Percentiles rank a stretch among this genome's conserved stretches.
phyloP scores from a whole-genome alignment of 1,140 invertebrate genomes.

The Gryllus bimaculatus region DNA sequence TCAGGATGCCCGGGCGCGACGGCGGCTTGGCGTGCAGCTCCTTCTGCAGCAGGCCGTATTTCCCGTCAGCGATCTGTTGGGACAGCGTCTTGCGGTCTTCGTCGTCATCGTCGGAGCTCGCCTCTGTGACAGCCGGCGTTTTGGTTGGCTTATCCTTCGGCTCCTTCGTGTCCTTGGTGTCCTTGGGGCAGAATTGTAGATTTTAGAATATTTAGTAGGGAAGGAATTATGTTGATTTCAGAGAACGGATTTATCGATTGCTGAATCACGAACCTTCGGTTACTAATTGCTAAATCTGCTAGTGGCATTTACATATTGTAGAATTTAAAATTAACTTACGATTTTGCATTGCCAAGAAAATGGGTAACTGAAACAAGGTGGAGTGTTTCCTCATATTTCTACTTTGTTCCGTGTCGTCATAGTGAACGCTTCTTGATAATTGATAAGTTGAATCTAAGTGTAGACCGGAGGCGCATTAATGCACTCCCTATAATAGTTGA shows the following conservation, averaged over 20 bases:
- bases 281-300: not conserved
- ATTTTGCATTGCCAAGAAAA: not conserved
- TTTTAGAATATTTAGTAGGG: not conserved
- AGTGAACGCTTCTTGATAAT: too few species aligned
- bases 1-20: slow-evolving; percentile 67
- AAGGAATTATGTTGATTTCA: not conserved
- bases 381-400: too few species aligned
- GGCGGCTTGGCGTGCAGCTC: slow-evolving; percentile 60
- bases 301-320: not conserved
- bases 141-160: slow-evolving; percentile 25
- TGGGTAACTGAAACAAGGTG: not conserved
- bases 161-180: not conserved
- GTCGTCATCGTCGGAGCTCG: slow-evolving; percentile 13
- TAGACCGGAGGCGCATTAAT: not conserved
- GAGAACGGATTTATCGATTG: not conserved
- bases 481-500: not conserved
- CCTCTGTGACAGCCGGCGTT: not conserved
- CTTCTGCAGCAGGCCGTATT: slow-evolving; percentile 79
- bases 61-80: slow-evolving; percentile 77
- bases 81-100: slow-evolving; percentile 72
- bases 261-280: not conserved
- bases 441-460: too few species aligned
- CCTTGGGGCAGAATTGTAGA: not conserved
- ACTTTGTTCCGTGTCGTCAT: too few species aligned
- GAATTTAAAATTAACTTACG: not conserved